Conservation (phyloP, 2,888 invertebrate genomes). For the Chesias legatella region DNA sequence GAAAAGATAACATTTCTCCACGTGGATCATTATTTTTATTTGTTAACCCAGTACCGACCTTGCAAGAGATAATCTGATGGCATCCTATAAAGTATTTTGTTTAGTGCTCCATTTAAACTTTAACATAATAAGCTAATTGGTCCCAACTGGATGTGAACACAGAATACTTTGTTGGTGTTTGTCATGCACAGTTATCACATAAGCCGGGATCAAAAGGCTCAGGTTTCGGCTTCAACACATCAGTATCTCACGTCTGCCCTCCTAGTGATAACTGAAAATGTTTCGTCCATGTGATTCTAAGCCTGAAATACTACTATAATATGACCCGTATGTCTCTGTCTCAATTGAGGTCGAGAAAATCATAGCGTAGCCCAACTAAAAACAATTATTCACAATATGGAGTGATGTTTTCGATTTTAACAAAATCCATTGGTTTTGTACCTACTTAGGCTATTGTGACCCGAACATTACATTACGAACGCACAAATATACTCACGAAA, state of each 20-base stretch:
- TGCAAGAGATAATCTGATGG: constrained; percentile 7
- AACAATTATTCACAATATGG: too few species aligned
- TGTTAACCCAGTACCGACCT: too few species aligned
- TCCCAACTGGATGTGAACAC: not conserved
- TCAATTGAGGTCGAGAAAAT: too few species aligned
- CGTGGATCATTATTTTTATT: not conserved
- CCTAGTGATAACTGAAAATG: constrained; percentile 4
- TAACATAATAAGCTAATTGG: constrained; percentile 13
- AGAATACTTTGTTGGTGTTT: constrained; percentile 7
- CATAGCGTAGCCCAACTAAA: too few species aligned
- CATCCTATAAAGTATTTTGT: constrained; percentile 11
- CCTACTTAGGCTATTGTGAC: too few species aligned
- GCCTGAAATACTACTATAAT: too few species aligned
- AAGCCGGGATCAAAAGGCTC: constrained; percentile 19
- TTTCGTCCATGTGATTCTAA: too few species aligned
- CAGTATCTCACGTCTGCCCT: constrained; percentile 29
- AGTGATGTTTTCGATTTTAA: too few species aligned
- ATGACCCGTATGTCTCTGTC: too few species aligned
- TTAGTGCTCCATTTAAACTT: constrained; percentile 7
- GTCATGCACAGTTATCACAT: constrained; percentile 4
- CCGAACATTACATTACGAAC: too few species aligned
- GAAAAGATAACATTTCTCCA: not conserved
- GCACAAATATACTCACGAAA: too few species aligned
- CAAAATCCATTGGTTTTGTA: too few species aligned
- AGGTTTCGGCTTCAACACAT: constrained; percentile 28